Conservation (phyloP, 2,797 vertebrate species). For the Limnodromus scolopaceus region DNA sequence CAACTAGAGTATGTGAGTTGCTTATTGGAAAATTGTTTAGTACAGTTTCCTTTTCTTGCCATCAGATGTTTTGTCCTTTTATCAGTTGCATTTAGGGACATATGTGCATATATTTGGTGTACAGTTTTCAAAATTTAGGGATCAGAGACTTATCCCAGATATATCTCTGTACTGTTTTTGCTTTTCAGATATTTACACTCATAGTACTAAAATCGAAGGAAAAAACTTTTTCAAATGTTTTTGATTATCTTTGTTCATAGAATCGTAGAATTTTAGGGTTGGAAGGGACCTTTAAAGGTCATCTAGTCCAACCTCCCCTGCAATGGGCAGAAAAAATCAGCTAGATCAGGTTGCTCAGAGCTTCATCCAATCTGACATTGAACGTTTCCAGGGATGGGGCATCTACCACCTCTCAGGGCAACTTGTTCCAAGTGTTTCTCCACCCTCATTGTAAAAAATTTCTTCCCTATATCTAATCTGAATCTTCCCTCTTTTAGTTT, state of each 20-base stretch:
- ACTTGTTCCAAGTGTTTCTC: background rate
- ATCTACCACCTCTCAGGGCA: background rate
- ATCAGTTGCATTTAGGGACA: background rate
- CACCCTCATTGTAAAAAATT: fast-evolving
- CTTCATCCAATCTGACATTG: background rate
- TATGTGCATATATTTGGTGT: fast-evolving
- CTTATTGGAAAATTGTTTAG: background rate
- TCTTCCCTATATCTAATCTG: background rate
- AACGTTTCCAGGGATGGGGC: background rate
- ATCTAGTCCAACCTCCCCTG: background rate
- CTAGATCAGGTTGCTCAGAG: background rate
- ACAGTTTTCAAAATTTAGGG: background rate
- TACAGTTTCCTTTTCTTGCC: background rate
- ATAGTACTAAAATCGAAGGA: background rate
- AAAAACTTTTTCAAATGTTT: background rate
- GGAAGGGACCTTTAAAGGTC: background rate
- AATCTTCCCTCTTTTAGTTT: background rate
- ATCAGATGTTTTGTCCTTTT: background rate
- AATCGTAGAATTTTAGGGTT: too few species aligned
- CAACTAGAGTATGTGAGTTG: background rate
- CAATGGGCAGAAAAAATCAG: background rate
- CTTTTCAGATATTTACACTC: background rate
- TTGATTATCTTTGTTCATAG: background rate
- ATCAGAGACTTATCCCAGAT: background rate
- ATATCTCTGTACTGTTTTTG: background rate